Conservation (phyloP, 2,113 vertebrate genomes). For the Oplegnathus fasciatus region DNA sequence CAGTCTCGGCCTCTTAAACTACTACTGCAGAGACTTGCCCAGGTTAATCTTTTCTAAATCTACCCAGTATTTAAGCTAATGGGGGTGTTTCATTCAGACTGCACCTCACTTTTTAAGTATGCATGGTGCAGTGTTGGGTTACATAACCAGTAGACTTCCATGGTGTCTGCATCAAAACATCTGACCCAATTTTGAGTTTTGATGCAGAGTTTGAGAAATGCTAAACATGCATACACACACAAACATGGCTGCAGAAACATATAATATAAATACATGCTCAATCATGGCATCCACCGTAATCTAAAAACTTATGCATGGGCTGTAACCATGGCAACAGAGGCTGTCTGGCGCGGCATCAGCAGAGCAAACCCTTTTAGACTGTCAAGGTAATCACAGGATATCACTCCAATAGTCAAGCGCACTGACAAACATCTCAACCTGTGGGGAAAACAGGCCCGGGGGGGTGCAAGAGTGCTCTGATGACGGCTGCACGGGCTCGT, state of each 20-base stretch:
- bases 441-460: constrained; percentile 1
- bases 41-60: constrained; percentile 8
- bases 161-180: background rate
- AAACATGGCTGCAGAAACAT: background rate
- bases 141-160: constrained; percentile 46
- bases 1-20: background rate
- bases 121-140: constrained; percentile 38
- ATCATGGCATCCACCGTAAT: constrained; percentile 21
- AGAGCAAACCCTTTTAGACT: constrained; percentile 33
- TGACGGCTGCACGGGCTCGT: background rate
- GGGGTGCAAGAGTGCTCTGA: background rate
- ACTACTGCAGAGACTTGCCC: background rate
- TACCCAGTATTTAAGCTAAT: background rate
- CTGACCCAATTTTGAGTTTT: constrained; percentile 15
- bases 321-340: constrained; percentile 75
- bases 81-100: background rate
- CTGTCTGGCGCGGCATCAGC: constrained; percentile 9
- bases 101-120: constrained; percentile 43
- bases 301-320: constrained; percentile 48
- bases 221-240: background rate
- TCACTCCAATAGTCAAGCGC: constrained; percentile 19
- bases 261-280: background rate
- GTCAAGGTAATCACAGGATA: constrained; percentile 57
- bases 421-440: constrained; percentile 28
- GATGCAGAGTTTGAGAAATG: constrained; percentile 4